Evolutionary conservation across 1,140 invertebrate species (phyloP), one percentile per base, ranked within the genome.

Genomic region (Pteromalus puparum): DNA sequence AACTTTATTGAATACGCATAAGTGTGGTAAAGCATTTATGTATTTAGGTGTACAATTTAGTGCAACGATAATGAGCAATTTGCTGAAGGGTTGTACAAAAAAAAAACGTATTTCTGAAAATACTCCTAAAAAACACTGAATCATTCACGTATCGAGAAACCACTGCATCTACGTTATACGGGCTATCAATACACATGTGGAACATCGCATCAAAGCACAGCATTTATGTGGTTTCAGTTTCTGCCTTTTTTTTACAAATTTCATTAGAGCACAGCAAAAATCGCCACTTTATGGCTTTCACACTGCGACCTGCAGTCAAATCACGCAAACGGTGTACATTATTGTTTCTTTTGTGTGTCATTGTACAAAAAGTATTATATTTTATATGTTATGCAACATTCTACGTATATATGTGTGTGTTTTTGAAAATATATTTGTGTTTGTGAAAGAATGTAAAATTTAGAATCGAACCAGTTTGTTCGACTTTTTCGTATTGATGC

Each of bases 401-500:
- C 3, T 68, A 67, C 34, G 42, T 83, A 26, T 76, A n/a, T 72
- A 18, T 9, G 28, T 78, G 46, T 79, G 46, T 78, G 67, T 18
- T 13, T 21, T 75, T 82, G 2, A 76, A 42, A 42, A 42, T 67
- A 68, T 21, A 42, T 30, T 77, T 21, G 24, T 74, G 9, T 70
- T 21, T 68, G 1, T 24, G 30, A 68, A 38, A 67, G 61, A 79
- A 67, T 79, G 61, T 79, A 26, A 68, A 5, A 28, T 21, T 48
- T 81, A 68, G 67, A 18, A 15, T 53, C 3, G 53, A 82, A 68
- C 46, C 3, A 53, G 30, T 86, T 18, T 81, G 81, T 46, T 77
- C 12, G 10, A 67, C 24, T 81, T 85, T 34, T 86, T 85, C 85
- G 80, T 68, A 85, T 86, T 83, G 67, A 76, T 89, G 88, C 82